phyloP scores from a whole-genome alignment of 92 coral and sea anemone species.

The Actinostola sp. region DNA sequence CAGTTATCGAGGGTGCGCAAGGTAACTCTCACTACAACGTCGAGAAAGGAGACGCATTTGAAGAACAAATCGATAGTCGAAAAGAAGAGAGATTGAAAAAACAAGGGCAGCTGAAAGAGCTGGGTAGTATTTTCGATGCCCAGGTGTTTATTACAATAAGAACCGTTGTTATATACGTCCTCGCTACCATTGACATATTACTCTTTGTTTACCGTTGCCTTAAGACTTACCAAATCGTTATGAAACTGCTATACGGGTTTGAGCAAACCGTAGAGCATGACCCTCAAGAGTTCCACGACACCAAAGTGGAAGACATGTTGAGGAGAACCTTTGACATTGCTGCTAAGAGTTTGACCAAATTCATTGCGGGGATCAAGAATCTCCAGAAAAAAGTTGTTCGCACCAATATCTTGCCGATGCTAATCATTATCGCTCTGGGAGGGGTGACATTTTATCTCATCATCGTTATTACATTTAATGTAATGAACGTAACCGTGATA shows the following conservation, averaged over 20 bases:
- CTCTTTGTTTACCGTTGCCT: constrained; percentile 72
- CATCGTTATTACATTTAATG: constrained; percentile 58
- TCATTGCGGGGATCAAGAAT: constrained; percentile 47
- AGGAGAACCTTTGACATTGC: constrained; percentile 46
- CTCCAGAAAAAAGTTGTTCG: constrained; percentile 65
- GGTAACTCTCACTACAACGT: constrained; percentile 52
- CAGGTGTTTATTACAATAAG: constrained; percentile 54
- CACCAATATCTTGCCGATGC: constrained; percentile 67
- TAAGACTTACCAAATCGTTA: constrained; percentile 66
- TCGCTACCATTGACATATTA: constrained; percentile 61
- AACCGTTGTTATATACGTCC: constrained; percentile 51
- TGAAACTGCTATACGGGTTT: constrained; percentile 70
- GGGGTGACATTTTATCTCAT: constrained; percentile 49
- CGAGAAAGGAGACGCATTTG: constrained; percentile 67
- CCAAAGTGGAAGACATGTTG: constrained; percentile 23
- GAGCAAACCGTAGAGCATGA: constrained; percentile 67
- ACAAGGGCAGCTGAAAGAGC: constrained; percentile 39
- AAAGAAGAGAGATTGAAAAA: constrained; percentile 43
- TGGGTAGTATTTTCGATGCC: constrained; percentile 53
- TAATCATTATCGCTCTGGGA: constrained; percentile 37
- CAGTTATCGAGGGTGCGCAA: constrained; percentile 39
- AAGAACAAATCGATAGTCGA: constrained; percentile 66
- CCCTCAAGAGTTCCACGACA: constrained; percentile 46
- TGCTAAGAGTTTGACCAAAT: constrained; percentile 40
- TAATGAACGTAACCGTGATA: constrained; percentile 70